Evolutionary conservation across 2,113 vertebrate species (phyloP).

Genomic region (Ahaetulla prasina): DNA sequence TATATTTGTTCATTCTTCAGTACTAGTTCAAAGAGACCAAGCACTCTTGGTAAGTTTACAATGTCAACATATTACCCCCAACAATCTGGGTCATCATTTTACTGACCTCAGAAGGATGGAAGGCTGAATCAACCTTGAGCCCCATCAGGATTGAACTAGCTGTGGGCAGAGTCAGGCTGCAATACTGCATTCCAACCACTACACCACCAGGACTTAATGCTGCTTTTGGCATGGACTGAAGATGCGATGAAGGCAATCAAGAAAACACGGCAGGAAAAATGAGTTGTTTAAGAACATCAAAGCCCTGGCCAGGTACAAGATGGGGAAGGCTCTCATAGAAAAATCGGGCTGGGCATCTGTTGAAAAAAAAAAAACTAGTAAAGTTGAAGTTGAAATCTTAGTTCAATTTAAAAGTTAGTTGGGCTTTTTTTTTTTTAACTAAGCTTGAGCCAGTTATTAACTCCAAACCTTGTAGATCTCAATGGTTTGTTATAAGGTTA

Average conservation of each 20-base stretch:
- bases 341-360: not conserved
- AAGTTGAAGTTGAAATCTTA: not conserved
- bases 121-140: not conserved
- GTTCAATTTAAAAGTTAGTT: not conserved
- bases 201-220: not conserved
- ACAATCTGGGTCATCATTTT: not conserved
- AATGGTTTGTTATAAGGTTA: not conserved
- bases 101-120: not conserved
- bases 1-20: not conserved
- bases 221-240: not conserved
- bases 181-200: not conserved
- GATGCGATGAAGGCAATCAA: not conserved
- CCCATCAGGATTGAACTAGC: not conserved
- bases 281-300: not conserved
- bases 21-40: not conserved
- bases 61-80: not conserved
- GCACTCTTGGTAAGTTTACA: not conserved
- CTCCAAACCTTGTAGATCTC: not conserved
- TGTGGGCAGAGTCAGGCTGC: not conserved
- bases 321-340: not conserved
- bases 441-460: not conserved
- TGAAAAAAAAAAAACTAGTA: not conserved
- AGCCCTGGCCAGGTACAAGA: not conserved
- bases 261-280: not conserved
- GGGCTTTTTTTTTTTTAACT: not conserved